phyloP scores from a whole-genome alignment of 2,797 vertebrate genomes.

The Lepus oiostolus region DNA sequence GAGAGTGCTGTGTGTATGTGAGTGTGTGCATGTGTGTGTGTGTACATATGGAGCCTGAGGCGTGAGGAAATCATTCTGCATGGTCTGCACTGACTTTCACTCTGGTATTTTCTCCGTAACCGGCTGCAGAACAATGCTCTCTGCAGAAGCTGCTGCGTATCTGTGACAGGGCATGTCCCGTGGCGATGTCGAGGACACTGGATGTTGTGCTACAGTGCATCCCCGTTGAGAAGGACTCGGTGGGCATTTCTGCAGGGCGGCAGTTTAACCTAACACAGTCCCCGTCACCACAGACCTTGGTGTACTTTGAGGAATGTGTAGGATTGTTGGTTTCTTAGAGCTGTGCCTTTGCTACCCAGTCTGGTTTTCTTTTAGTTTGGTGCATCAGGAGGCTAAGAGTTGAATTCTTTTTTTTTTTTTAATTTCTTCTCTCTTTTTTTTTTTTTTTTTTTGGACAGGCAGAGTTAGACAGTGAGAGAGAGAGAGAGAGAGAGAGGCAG shows the following conservation, averaged over 20 bases:
- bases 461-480: too few relatives aligned
- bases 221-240: neutral
- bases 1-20: rapidly evolving
- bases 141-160: neutral
- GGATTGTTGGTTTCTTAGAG: neutral
- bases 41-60: neutral
- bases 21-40: neutral
- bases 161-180: neutral
- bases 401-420: neutral
- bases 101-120: neutral
- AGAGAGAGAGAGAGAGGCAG: too few relatives aligned
- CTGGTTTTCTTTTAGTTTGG: neutral
- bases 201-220: rapidly evolving
- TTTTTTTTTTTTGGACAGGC: too few relatives aligned
- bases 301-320: neutral
- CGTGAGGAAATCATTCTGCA: neutral
- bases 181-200: neutral
- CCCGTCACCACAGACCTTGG: too few relatives aligned
- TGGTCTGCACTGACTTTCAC: conserved; percentile 18
- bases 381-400: neutral
- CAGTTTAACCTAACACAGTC: neutral
- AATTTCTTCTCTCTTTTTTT: too few relatives aligned
- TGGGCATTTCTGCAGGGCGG: neutral
- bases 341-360: neutral
- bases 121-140: neutral